A percentile compares a stretch with the other conserved stretches of the same genome.
Conservation (phyloP, 2,797 vertebrate species). For the Gobionotothen gibberifrons region DNA sequence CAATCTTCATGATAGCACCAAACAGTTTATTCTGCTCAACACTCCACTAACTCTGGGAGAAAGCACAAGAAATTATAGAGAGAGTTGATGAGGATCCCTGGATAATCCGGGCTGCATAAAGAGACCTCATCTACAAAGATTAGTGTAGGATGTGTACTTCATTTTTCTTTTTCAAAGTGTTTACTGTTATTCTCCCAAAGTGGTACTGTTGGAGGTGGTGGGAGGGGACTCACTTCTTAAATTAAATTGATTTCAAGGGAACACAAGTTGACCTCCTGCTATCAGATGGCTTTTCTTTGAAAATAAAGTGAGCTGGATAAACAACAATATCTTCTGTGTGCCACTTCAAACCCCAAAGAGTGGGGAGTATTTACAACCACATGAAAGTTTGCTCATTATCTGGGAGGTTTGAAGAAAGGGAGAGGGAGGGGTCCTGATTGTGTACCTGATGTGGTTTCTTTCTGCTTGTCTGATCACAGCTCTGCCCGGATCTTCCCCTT, state of each 20-base stretch:
- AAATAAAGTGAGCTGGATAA: conserved; percentile 60
- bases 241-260: conserved; percentile 72
- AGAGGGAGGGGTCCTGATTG: conserved; percentile 74
- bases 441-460: conserved; percentile 80
- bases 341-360: conserved; percentile 77
- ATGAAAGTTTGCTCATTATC: conserved; percentile 80
- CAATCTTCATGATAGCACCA: conserved; percentile 70
- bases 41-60: conserved; percentile 63
- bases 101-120: conserved; percentile 68
- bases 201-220: conserved; percentile 34
- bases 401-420: conserved; percentile 76
- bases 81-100: conserved; percentile 69
- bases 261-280: conserved; percentile 69
- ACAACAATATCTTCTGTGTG: conserved; percentile 74
- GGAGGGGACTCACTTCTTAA: conserved; percentile 51
- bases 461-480: conserved; percentile 78
- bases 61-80: conserved; percentile 65
- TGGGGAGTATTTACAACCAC: conserved; percentile 75
- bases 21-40: conserved; percentile 73
- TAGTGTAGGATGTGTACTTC: conserved; percentile 42
- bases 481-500: conserved; percentile 59
- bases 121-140: conserved; percentile 52
- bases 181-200: conserved; percentile 51
- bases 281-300: conserved; percentile 66
- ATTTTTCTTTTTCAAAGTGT: conserved; percentile 51